Evolutionary conservation across 1,140 invertebrate genomes (phyloP), one percentile per base, ranked within the genome.

Genomic region (Tetragnatha versicolor): DNA sequence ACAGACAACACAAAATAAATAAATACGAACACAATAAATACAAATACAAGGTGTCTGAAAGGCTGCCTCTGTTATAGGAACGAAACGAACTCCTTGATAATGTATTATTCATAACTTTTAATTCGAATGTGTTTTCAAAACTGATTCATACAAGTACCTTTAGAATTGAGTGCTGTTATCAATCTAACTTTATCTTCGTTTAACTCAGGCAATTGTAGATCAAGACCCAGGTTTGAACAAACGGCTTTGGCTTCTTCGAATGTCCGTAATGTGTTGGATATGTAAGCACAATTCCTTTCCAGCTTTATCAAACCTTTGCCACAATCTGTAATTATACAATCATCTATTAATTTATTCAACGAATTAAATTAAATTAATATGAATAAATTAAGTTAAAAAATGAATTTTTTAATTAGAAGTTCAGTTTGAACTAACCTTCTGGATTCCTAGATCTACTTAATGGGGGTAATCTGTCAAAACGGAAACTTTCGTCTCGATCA

Each of bases 401-500:
- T n/a, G 20, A 2, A 2, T 47, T 47, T 47, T 3, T 1, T 47
- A 3, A 47, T 47, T 47, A 2, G 12, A 47, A 47, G 20, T 2
- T 2, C 3, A 47, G 12, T 47, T 47, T 47, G 1, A 2, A 47
- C 22, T 20, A 17, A 77, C 58, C 73, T 65, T 66, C 29, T 3
- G 29, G 6, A 9, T 58, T 22, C 39, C 31, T 6, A 10, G 45
- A 27, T 37, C 33, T 27, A 17, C 22, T 27, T 0, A 51, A 3
- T 9, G 73, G 61, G 25, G 39, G 58, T 2, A 77, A 22, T 27
- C 22, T 77, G 27, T 77, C 73, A 29, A 77, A 77, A 10, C 73
- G 73, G n/a, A 77, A 77, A 65, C 73, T 77, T 53, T 53, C 20
- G 22, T 77, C 73, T 53, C 73, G 42, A 12, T 39, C 73, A 37